Conservation (phyloP, 2,888 invertebrate species). For the Microdon myrmicae region DNA sequence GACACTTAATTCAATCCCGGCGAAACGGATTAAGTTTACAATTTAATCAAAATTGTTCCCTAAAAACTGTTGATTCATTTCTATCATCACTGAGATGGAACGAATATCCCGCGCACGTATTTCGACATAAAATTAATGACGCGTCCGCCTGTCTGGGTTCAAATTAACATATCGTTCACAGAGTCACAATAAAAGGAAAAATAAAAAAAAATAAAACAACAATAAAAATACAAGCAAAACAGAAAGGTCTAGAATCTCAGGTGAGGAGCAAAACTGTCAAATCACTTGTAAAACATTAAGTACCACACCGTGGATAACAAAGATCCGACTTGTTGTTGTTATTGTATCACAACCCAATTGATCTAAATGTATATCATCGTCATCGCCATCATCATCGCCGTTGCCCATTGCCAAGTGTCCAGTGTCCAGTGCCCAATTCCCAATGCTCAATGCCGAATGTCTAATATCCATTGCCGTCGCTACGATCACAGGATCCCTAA, state of each 20-base stretch:
- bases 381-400: too few relatives aligned
- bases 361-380: conserved; percentile 14
- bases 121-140: conserved; percentile 32
- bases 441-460: too few relatives aligned
- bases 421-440: too few relatives aligned
- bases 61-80: conserved; percentile 33
- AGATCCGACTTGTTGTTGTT: neutral
- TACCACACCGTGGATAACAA: conserved; percentile 10
- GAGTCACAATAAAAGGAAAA: conserved; percentile 4
- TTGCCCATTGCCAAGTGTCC: too few relatives aligned
- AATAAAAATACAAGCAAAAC: too few relatives aligned
- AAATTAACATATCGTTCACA: conserved; percentile 35
- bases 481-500: conserved; percentile 13
- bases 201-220: too few relatives aligned
- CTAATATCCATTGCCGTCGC: too few relatives aligned
- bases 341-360: conserved; percentile 36
- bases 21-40: conserved; percentile 8
- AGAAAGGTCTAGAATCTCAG: too few relatives aligned
- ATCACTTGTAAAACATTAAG: conserved; percentile 49
- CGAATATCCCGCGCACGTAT: conserved; percentile 5
- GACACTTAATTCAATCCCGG: too few relatives aligned
- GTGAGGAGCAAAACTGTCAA: conserved; percentile 46
- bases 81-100: conserved; percentile 29
- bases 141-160: conserved; percentile 11
- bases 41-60: conserved; percentile 32